These are phyloP conservation scores for Labia minor DNA, from an alignment of 2,888 invertebrate species.

Conservation along the genomic window DNA sequence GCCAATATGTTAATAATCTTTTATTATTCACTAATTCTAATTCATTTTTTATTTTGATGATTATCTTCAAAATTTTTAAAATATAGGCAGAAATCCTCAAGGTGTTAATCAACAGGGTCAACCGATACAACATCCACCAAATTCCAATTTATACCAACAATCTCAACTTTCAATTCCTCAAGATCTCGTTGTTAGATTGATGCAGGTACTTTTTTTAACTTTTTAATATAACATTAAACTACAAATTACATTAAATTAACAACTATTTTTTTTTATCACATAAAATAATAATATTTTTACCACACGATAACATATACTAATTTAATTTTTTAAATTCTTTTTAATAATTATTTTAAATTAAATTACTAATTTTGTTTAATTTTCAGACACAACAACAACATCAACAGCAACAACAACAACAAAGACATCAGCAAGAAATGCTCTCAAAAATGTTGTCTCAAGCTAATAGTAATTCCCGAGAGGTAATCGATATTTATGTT, in stretches of 20 bases:
- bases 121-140: not conserved
- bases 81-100: not conserved
- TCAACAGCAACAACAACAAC: conserved; percentile 29
- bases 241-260: too few species aligned
- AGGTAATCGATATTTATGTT: not conserved
- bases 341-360: conserved; percentile 16
- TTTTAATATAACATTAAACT: too few species aligned
- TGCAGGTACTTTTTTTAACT: too few species aligned
- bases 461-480: conserved; percentile 25
- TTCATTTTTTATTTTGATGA: too few species aligned
- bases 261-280: too few species aligned
- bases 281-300: too few species aligned
- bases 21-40: too few species aligned
- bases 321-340: not conserved
- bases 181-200: conserved; percentile 40
- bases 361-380: not conserved
- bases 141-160: not conserved
- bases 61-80: not conserved
- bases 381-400: conserved; percentile 35
- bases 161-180: conserved; percentile 29
- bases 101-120: not conserved
- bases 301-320: too few species aligned
- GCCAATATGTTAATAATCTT: too few species aligned
- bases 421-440: conserved; percentile 36
- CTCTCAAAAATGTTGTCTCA: conserved; percentile 34